Evolutionary conservation across 2,797 vertebrate genomes (phyloP).

Genomic region (Dryobates pubescens): DNA sequence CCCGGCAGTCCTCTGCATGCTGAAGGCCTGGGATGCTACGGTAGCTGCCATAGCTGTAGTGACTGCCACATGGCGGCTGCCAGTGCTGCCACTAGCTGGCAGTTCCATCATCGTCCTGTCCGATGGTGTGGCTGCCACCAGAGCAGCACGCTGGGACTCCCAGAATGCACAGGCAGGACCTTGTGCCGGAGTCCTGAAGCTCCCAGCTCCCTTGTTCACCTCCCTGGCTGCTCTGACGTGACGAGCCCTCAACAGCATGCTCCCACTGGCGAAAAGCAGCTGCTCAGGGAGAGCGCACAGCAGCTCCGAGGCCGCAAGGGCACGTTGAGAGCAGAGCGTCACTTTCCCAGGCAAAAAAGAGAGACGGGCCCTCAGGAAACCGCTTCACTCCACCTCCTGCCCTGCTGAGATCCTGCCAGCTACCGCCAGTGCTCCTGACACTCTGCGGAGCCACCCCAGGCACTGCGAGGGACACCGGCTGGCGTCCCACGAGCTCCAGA

Average conservation of each 20-base stretch:
- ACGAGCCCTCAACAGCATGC: rapidly evolving
- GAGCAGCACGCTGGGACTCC: rapidly evolving
- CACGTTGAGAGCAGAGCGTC: neutral
- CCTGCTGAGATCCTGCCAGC: neutral
- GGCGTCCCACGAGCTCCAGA: neutral
- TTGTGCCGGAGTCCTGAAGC: neutral
- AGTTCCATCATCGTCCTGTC: rapidly evolving
- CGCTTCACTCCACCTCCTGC: neutral
- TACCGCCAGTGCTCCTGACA: no score
- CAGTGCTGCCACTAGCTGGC: neutral
- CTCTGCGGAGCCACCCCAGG: neutral
- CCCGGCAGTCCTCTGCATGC: rapidly evolving
- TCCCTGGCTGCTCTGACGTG: no score
- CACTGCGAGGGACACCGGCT: no score
- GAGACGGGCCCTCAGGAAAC: neutral
- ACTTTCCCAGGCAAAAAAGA: neutral
- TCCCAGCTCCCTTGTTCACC: no score
- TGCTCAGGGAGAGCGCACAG: neutral
- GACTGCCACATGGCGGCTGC: neutral
- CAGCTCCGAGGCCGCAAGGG: neutral
- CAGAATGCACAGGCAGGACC: no score
- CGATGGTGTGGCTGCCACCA: rapidly evolving
- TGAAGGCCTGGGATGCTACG: no score
- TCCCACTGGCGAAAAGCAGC: rapidly evolving
- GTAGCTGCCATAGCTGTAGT: no score